These are phyloP conservation scores for Steinernema carpocapsae DNA, from an alignment of 2,888 invertebrate species.

Conservation along the genomic window DNA sequence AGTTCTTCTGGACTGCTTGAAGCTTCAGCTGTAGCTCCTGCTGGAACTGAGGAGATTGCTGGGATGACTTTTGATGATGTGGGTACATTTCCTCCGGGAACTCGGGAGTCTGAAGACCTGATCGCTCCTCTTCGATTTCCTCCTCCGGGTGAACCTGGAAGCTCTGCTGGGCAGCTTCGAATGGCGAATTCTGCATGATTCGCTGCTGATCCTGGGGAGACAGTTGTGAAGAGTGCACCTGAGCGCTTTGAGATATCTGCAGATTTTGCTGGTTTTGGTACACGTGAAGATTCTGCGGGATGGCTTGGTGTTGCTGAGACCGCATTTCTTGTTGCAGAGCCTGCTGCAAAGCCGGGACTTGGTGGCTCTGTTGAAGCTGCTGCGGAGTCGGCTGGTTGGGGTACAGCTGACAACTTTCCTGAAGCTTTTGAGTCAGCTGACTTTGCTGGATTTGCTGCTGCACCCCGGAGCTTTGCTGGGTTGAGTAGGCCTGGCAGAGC, in stretches of 20 bases:
- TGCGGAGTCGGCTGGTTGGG: no score
- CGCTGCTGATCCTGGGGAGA: not conserved
- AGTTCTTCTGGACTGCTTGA: no score
- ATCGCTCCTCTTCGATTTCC: not conserved
- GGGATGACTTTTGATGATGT: not conserved
- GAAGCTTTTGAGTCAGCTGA: not conserved
- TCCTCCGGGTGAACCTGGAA: not conserved
- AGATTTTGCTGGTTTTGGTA: not conserved
- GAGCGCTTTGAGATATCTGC: no score
- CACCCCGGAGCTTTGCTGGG: not conserved
- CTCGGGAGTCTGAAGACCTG: not conserved
- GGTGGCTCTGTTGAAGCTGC: not conserved
- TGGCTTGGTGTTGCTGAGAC: not conserved
- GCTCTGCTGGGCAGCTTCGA: not conserved
- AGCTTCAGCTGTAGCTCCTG: not conserved
- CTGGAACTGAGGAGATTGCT: not conserved
- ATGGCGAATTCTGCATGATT: not conserved
- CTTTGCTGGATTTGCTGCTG: not conserved
- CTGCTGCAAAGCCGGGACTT: not conserved
- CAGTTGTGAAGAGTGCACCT: not conserved
- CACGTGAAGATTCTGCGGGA: not conserved
- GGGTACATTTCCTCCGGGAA: not conserved
- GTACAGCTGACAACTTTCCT: no score
- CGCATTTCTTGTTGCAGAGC: not conserved
- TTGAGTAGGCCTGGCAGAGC: not conserved